A percentile compares a stretch with the other conserved stretches of the same genome.
Conservation (phyloP, 2,888 invertebrate genomes). For the Stenolophus ochropezus region DNA sequence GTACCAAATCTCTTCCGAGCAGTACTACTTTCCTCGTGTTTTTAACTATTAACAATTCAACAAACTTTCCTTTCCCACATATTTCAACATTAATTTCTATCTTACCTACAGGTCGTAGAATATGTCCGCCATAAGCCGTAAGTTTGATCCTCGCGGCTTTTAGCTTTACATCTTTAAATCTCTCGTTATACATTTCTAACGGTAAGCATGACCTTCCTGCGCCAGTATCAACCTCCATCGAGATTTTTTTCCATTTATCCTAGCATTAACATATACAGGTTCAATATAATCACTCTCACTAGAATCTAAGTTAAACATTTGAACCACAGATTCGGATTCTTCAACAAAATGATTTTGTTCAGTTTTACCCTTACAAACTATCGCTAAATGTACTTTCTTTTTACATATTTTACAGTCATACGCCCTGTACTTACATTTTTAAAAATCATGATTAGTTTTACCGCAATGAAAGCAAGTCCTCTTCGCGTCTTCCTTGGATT, state of each 20-base stretch:
- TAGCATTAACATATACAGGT: neutral
- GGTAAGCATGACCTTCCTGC: neutral
- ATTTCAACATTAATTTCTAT: too few relatives aligned
- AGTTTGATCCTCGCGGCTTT: too few relatives aligned
- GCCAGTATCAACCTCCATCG: neutral
- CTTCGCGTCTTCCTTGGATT: neutral
- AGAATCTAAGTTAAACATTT: neutral
- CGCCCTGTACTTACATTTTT: neutral
- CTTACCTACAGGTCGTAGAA: too few relatives aligned
- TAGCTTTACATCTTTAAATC: too few relatives aligned
- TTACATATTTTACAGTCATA: neutral
- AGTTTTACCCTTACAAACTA: neutral
- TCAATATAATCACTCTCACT: neutral
- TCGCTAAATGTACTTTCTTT: neutral
- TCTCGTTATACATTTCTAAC: too few relatives aligned
- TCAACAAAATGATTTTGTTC: neutral
- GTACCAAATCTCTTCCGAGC: too few relatives aligned
- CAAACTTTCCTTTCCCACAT: too few relatives aligned
- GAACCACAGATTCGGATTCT: neutral
- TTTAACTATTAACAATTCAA: too few relatives aligned
- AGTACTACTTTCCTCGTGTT: too few relatives aligned
- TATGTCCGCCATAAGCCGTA: too few relatives aligned
- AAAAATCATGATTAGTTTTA: neutral
- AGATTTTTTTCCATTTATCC: neutral
- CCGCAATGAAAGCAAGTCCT: neutral